phyloP scores from a whole-genome alignment of 1,140 invertebrate species.

The roundworm (Caenorhabditis elegans) region DNA sequence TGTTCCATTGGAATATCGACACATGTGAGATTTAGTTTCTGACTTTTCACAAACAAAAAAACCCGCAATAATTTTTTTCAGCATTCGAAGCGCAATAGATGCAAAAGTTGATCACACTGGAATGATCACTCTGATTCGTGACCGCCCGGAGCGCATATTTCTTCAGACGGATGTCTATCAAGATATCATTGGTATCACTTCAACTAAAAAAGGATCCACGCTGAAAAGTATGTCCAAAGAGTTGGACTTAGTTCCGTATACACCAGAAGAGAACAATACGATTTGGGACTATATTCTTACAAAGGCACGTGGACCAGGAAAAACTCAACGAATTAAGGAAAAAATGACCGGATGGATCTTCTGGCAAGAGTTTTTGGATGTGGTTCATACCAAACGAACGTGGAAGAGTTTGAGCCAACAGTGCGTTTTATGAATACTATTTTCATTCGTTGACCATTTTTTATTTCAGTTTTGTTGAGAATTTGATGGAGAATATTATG shows the following conservation, averaged over 20 bases:
- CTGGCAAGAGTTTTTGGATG: neutral
- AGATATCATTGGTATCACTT: neutral
- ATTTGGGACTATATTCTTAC: neutral
- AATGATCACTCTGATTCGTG: neutral
- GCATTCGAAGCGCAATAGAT: neutral
- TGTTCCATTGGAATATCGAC: neutral
- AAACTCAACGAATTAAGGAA: neutral
- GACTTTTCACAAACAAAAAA: too few relatives aligned
- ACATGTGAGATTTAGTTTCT: neutral
- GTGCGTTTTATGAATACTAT: neutral
- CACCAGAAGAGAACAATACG: neutral
- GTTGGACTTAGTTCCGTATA: neutral
- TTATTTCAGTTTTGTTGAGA: neutral
- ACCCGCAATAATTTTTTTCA: neutral
- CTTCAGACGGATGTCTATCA: neutral
- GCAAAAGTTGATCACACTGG: neutral
- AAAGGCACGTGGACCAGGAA: neutral
- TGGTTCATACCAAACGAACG: neutral
- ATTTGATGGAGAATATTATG: neutral
- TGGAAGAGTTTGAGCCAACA: neutral
- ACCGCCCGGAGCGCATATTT: neutral
- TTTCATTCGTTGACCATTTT: neutral
- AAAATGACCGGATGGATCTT: neutral
- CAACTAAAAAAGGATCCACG: neutral
- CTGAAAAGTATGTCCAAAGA: neutral